These are phyloP conservation scores for Anorthoa munda DNA, from an alignment of 2,888 invertebrate species.

Conservation along the genomic window DNA sequence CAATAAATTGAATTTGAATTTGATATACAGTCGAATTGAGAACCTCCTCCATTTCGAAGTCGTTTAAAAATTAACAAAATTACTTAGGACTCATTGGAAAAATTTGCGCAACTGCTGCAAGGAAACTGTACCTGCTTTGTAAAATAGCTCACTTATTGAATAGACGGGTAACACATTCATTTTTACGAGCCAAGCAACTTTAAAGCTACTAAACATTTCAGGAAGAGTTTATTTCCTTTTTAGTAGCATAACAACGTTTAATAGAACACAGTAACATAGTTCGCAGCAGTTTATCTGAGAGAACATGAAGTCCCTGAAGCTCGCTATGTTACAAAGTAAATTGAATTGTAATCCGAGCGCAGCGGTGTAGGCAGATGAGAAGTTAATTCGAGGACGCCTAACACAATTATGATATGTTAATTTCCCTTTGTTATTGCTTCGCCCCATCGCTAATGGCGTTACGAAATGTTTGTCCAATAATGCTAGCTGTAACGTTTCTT, in stretches of 20 bases:
- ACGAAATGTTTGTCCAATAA: conserved; percentile 65
- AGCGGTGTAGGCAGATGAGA: conserved; percentile 75
- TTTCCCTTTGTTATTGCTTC: conserved; percentile 74
- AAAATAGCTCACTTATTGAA: conserved; percentile 18
- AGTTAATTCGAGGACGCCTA: conserved; percentile 77
- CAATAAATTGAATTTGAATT: too few species aligned
- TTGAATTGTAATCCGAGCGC: conserved; percentile 77
- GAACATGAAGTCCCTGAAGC: conserved; percentile 55
- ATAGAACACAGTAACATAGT: conserved; percentile 38
- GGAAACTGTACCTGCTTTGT: conserved; percentile 5
- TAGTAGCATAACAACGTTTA: conserved; percentile 26
- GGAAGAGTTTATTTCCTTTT: conserved; percentile 12
- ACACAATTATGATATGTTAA: conserved; percentile 80
- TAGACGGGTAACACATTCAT: neutral
- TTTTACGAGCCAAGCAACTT: conserved; percentile 23
- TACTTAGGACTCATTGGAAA: neutral
- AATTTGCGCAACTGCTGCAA: neutral
- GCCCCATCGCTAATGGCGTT: conserved; percentile 66
- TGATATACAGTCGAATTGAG: too few species aligned
- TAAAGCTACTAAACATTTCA: conserved; percentile 33
- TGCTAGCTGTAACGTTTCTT: conserved; percentile 41
- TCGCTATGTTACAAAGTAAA: conserved; percentile 69
- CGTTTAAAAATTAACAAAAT: neutral
- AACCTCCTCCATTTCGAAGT: too few species aligned
- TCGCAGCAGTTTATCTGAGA: conserved; percentile 47